phyloP scores from a whole-genome alignment of 2,113 vertebrate species.

The Pelecanoides urinatrix region DNA sequence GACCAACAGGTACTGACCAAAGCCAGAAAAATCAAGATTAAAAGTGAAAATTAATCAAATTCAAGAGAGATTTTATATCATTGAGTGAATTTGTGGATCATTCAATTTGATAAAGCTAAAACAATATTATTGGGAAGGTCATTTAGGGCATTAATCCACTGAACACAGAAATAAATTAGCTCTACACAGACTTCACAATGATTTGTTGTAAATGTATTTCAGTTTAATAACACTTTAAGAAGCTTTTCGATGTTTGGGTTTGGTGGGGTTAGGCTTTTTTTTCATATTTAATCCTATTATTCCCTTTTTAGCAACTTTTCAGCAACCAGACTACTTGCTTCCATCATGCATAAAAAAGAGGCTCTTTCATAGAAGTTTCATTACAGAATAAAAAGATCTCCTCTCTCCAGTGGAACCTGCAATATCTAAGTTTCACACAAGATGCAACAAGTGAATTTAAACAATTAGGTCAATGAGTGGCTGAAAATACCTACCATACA shows the following conservation, averaged over 20 bases:
- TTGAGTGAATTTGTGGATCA: background rate
- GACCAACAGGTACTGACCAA: background rate
- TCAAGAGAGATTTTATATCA: background rate
- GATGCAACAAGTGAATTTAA: background rate
- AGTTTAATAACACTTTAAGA: background rate
- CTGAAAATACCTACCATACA: background rate
- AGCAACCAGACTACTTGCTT: background rate
- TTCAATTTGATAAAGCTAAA: background rate
- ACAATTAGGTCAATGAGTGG: background rate
- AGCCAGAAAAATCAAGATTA: background rate
- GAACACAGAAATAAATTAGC: background rate
- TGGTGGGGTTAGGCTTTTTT: background rate
- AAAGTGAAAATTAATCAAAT: background rate
- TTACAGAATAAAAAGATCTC: background rate
- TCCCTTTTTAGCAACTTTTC: background rate
- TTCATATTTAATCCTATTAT: background rate
- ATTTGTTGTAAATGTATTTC: background rate
- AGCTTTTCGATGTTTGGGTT: background rate
- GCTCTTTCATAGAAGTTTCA: background rate
- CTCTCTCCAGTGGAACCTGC: background rate
- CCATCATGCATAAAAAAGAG: background rate
- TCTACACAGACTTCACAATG: background rate
- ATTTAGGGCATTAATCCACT: background rate
- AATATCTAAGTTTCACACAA: background rate
- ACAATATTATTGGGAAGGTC: background rate